A percentile compares a stretch with the other conserved stretches of the same genome.
These are phyloP conservation scores for Rhea americana DNA, from an alignment of 2,113 vertebrate genomes.

Conservation along the genomic window DNA sequence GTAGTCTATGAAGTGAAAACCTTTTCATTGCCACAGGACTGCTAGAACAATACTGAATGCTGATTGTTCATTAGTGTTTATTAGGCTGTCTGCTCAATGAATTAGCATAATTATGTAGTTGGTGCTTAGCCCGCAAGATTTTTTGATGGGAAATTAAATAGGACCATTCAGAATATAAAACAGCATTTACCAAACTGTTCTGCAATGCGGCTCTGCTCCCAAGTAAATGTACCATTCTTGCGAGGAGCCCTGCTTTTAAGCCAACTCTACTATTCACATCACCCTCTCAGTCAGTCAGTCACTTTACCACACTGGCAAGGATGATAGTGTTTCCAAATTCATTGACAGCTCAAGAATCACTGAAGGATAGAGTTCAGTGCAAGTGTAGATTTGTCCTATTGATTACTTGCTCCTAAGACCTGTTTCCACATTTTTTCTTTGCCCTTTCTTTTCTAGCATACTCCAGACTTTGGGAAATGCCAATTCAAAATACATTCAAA, in stretches of 20 bases:
- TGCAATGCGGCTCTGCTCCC: background rate
- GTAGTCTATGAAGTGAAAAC: background rate
- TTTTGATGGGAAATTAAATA: background rate
- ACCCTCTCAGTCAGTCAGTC: background rate
- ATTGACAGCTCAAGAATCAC: background rate
- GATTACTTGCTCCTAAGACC: background rate
- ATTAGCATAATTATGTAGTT: background rate
- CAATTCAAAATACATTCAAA: background rate
- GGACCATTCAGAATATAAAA: background rate
- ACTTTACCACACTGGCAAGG: background rate
- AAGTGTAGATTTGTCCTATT: background rate
- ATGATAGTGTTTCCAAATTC: background rate
- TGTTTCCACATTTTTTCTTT: background rate
- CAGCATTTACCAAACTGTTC: background rate
- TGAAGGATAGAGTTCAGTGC: background rate
- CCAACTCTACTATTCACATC: background rate
- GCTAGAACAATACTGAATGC: background rate
- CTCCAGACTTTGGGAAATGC: background rate
- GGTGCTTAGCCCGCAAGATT: background rate
- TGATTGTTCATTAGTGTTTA: background rate
- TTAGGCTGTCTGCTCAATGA: background rate
- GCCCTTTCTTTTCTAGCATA: background rate
- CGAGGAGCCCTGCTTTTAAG: background rate
- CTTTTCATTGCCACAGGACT: background rate
- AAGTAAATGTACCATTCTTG: background rate